A percentile compares a stretch with the other conserved stretches of the same genome.
phyloP scores from a whole-genome alignment of 1,140 invertebrate genomes.

The Drosophila micromelanica region DNA sequence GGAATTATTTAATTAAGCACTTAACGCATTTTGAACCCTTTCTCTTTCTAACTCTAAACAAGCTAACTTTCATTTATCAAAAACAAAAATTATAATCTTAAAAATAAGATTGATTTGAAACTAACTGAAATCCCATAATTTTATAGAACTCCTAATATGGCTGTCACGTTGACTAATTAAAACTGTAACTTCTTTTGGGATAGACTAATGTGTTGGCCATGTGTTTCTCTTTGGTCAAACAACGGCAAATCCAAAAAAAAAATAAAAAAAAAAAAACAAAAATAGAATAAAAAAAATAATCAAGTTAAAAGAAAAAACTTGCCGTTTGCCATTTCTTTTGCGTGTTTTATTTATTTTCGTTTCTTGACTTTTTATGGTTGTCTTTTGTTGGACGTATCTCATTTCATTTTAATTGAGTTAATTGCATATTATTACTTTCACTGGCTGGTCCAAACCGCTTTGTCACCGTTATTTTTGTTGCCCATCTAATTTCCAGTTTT shows the following conservation, averaged over 20 bases:
- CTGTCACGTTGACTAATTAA: conserved; percentile 41
- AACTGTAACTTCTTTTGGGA: conserved; percentile 29
- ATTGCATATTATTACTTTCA: conserved; percentile 69
- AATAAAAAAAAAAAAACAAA: too few relatives aligned
- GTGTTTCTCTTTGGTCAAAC: conserved; percentile 1
- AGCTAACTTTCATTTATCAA: too few relatives aligned
- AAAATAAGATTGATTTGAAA: too few relatives aligned
- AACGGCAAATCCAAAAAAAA: not conserved
- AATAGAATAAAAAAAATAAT: too few relatives aligned
- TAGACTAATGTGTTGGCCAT: conserved; percentile 7
- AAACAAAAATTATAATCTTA: too few relatives aligned
- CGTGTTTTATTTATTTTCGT: conserved; percentile 13
- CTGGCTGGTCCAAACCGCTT: conserved; percentile 44
- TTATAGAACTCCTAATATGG: not conserved
- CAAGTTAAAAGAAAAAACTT: conserved; percentile 3
- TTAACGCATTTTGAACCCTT: too few relatives aligned
- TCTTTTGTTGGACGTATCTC: conserved; percentile 15
- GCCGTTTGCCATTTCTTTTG: conserved; percentile 21
- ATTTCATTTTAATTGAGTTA: conserved; percentile 64
- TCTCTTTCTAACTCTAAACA: too few relatives aligned
- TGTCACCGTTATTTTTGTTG: conserved; percentile 18
- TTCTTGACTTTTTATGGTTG: not conserved
- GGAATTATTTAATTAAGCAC: too few relatives aligned
- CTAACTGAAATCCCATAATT: not conserved
- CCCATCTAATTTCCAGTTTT: conserved; percentile 39